Evolutionary conservation across 2,113 vertebrate species (phyloP), one percentile per base, ranked within the genome.

Genomic region (Hystrix brachyura): DNA sequence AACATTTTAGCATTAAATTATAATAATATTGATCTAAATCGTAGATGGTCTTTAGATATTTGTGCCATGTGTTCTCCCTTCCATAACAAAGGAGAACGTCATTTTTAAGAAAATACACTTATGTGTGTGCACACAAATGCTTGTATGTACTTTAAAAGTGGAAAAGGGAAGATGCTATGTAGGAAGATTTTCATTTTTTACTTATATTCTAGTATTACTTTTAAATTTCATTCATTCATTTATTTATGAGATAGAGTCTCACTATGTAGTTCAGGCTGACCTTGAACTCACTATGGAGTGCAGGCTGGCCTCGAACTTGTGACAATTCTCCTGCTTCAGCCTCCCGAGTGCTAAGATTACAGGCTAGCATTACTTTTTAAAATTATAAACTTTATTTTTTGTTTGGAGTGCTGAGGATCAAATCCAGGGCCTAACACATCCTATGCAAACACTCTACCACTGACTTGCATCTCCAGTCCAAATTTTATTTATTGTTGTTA

Each of bases 151-250:
- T 74, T 96, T 87, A 65, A 88, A 78, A 92, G 43, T 57, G 25
- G n/a, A 91, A 81, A 90, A 87, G 57, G 69, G 48, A 84, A 55
- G 29, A 11, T 90, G 14, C 53, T 43, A 86, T 21, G 14, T 46
- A 17, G 29, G 65, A 48, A 90, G 48, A 29, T 76, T 67, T 76
- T 95, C 81, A n/a, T 95, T 81, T 87, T 86, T 94, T 88, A 87
- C 29, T 94, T 78, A 43, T 23, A 71, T 48, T 72, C 79, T 60
- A 53, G 7, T 14, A 38, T 43, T 62, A 67, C 83, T 69, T 88
- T 38, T 43, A 0, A 67, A 80, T 62, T 84, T 65, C 17, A 57
- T 17, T 57, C 55, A 57, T 57, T 38, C 38, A 38, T 38, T 38
- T 38, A 38, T 38, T 38, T 38, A 38, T 38, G 38, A 38, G 38